Evolutionary conservation across 2,797 vertebrate genomes (phyloP).

Genomic region (Ateles fusciceps): DNA sequence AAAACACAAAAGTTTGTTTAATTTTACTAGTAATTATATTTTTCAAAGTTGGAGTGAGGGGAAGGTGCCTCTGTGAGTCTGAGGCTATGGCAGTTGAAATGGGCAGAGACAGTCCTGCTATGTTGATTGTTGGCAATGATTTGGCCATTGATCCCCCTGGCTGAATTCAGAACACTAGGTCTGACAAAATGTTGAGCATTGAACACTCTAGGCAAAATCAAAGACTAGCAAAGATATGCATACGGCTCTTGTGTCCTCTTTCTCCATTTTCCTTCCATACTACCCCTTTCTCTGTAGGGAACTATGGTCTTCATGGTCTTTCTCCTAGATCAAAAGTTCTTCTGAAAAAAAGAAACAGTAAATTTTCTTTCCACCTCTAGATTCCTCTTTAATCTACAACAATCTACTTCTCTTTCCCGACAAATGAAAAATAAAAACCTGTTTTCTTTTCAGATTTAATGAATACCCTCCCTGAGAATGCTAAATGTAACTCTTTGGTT

Average conservation of each 20-base stretch:
- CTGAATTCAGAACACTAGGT: slow-evolving; percentile 35
- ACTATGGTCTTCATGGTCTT: background rate
- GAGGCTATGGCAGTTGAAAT: background rate
- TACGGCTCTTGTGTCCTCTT: background rate
- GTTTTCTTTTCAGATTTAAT: background rate
- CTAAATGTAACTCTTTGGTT: background rate
- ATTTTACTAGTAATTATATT: slow-evolving; percentile 26
- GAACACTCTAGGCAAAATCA: background rate
- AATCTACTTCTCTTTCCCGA: background rate
- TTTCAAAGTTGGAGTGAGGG: background rate
- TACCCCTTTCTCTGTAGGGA: background rate
- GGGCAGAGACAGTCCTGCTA: background rate
- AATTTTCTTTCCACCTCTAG: background rate
- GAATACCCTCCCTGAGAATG: background rate
- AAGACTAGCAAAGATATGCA: background rate
- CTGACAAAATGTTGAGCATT: slow-evolving; percentile 12
- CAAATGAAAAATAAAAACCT: background rate
- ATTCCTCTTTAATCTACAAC: background rate
- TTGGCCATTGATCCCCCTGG: slow-evolving; percentile 40
- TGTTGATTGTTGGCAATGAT: background rate
- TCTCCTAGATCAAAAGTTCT: background rate
- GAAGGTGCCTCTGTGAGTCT: background rate
- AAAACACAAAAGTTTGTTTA: background rate
- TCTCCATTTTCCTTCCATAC: background rate
- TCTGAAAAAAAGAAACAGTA: background rate